Base-by-base conservation (phyloP, 2,113 vertebrate genomes). In the Aspiorhynchus laticeps region DNA sequence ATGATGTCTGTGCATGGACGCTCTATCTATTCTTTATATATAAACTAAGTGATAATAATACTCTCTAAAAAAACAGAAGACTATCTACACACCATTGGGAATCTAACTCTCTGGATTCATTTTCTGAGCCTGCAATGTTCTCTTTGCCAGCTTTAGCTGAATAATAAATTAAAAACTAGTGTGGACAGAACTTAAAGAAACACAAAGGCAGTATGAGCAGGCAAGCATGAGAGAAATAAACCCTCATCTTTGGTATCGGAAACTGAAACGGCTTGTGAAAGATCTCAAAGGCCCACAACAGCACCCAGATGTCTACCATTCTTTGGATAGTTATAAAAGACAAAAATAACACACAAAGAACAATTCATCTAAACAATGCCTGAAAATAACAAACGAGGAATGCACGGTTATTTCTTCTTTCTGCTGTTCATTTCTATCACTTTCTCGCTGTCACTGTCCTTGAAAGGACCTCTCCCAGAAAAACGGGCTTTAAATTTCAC, bases 401-500 rank as follows among this genome's bases (percentile, higher is more conserved):
- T 84, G 19, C 14, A 36, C 7, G 33, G 71, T n/a, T 65, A 61
- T 7, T 69, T 59, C 21, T 84, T n/a, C 31, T 46, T 21, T 80
- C 63, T 71, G 31, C 26, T n/a, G 2, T 76, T 53, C 38, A 9
- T n/a, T 61, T 15, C 80, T 86, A 43, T 71, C 84, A 87, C 85
- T 69, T 88, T 87, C 86, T 61, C 43, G 3, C 86, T 89, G 88
- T 91, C 88, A 28, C 7, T 89, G 93, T 83, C 95, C 95, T 95
- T 95, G 93, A 93, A 91, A 93, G 90, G 87, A 89, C 87, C 73
- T 93, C 92, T 90, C 90, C 84, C 73, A 76, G 59, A 53, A 79
- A 80, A 75, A 87, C 61, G 71, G 87, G 93, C 91, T 93, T 94
- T 94, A 87, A 91, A 94, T 94, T 94, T 95, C 94, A 94, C 92